Evolutionary conservation across 2,113 vertebrate species (phyloP).

Genomic region (Paramormyrops kingsleyae): DNA sequence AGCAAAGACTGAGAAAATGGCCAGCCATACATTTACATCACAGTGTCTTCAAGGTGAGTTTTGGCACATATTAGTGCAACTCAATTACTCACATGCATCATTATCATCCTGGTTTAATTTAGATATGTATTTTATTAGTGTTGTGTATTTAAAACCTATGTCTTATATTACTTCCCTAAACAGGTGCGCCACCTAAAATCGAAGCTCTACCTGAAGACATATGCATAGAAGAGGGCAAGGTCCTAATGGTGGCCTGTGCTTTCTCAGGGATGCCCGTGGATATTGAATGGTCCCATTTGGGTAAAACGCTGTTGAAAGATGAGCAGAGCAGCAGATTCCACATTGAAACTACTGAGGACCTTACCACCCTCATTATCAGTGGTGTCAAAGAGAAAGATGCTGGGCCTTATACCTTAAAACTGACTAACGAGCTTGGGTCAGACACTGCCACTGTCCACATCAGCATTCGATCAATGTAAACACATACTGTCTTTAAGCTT

Average conservation of each 20-base stretch:
- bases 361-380: constrained; percentile 92
- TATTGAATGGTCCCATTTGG: constrained; percentile 79
- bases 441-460: constrained; percentile 71
- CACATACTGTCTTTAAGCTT: constrained; percentile 27
- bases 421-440: constrained; percentile 85
- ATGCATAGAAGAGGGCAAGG: constrained; percentile 91
- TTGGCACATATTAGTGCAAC: not conserved
- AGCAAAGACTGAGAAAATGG: constrained; percentile 82
- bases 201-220: constrained; percentile 96
- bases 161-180: constrained; percentile 33
- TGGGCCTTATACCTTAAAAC: constrained; percentile 84
- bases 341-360: constrained; percentile 86
- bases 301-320: constrained; percentile 69
- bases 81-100: not conserved
- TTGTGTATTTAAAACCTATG: not conserved
- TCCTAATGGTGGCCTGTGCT: constrained; percentile 90
- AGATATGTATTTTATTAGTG: not conserved
- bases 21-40: constrained; percentile 77
- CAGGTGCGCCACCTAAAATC: constrained; percentile 86
- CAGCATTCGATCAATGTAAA: constrained; percentile 81
- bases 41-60: constrained; percentile 71
- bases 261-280: constrained; percentile 87
- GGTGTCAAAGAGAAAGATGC: constrained; percentile 82
- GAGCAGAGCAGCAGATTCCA: constrained; percentile 84
- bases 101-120: not conserved